Percentiles rank a stretch among this genome's conserved stretches.
phyloP scores from a whole-genome alignment of 2,888 invertebrate species.

The Xestia sexstrigata region DNA sequence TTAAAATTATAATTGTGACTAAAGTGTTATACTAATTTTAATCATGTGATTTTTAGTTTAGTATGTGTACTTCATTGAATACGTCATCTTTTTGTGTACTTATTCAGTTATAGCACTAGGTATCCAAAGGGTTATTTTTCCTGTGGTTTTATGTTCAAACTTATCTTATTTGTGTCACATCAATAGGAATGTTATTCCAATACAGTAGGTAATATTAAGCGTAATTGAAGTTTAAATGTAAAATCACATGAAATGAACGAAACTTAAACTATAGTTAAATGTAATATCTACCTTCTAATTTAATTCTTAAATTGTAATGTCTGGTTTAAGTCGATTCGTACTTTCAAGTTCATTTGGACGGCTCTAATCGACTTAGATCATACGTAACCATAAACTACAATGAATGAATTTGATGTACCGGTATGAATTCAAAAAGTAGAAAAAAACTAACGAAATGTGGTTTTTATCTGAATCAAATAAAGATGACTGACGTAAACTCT shows the following conservation, averaged over 20 bases:
- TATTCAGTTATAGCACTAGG: conserved; percentile 67
- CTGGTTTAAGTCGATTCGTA: conserved; percentile 57
- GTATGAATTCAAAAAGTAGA: conserved; percentile 58
- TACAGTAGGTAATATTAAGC: conserved; percentile 65
- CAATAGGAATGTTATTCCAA: conserved; percentile 62
- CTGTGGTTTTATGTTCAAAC: conserved; percentile 80
- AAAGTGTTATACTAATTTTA: conserved; percentile 61
- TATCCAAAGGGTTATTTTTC: conserved; percentile 69
- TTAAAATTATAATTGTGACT: conserved; percentile 50
- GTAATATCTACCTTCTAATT: conserved; percentile 79
- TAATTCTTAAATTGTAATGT: conserved; percentile 67
- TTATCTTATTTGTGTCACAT: conserved; percentile 48
- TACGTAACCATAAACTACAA: conserved; percentile 53
- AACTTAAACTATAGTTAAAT: conserved; percentile 75
- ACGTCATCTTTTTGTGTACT: conserved; percentile 65
- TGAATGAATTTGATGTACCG: conserved; percentile 57
- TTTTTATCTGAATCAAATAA: conserved; percentile 77
- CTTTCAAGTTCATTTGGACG: conserved; percentile 14
- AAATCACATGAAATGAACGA: conserved; percentile 81
- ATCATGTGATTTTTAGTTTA: conserved; percentile 67
- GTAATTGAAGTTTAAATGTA: conserved; percentile 75
- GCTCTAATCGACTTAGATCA: conserved; percentile 52
- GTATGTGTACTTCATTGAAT: conserved; percentile 62
- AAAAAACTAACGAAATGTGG: conserved; percentile 66
- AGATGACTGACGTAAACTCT: conserved; percentile 90